Evolutionary conservation across 2,888 invertebrate genomes (phyloP), one percentile per base, ranked within the genome.

Genomic region (Oegoconia quadripuncta): DNA sequence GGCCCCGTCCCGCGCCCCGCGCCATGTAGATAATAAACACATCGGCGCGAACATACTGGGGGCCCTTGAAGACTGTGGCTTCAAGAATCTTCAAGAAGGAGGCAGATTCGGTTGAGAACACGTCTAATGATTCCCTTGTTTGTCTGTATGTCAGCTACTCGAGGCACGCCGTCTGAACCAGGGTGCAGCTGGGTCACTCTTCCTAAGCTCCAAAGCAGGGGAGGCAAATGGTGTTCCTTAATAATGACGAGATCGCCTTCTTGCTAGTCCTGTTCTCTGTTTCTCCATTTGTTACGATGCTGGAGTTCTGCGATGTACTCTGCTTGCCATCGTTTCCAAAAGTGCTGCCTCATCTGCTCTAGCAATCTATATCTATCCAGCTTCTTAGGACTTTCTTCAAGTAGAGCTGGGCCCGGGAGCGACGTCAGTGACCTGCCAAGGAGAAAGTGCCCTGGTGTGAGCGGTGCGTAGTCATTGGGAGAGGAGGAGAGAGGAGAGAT

Each of bases 361-460:
- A 44, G 12, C 0, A 39, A 25, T 20, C 37, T 39, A 23, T 39
- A 42, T 2, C 41, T 41, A 7, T 22, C 23, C 4, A 46, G 32
- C 6, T 15, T 22, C 3, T 14, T 15, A n/a, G 17, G 3, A 9
- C 36, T 34, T 16, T 12, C 7, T 12, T 37, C 31, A 2, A n/a
- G 9, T 6, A 29, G 31, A 3, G 34, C 3, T 2, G 39, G 11
- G 3, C 3, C 9, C 2, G 39, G 43, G 13, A 47, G 15, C 2
- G 43, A 35, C 8, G 41, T 43, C 2, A 43, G 22, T 8, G 44
- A 34, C 5, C 42, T 13, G n/a, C 47, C 44, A 15, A 52, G 42
- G 2, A 47, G 11, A 27, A 52, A 49, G 30, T 48, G 44, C 1
- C 45, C 46, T 0, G 48, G 46, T 6, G 44, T 49, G 1, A 52